phyloP scores from a whole-genome alignment of 2,113 vertebrate species.

The Cariama cristata region DNA sequence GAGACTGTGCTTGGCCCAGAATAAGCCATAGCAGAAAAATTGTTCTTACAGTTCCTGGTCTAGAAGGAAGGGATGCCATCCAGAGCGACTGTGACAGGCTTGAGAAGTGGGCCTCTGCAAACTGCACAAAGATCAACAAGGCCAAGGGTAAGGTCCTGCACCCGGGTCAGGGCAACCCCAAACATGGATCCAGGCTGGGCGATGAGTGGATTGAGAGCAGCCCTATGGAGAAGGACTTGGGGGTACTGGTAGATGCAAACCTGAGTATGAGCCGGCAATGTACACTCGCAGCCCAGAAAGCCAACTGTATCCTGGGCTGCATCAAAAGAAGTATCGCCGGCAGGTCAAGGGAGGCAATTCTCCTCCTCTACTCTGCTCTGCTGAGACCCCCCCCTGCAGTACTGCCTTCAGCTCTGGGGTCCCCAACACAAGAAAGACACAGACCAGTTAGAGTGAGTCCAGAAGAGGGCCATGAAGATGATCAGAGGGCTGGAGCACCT shows the following conservation, averaged over 20 bases:
- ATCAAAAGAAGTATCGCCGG: background rate
- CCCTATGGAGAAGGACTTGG: background rate
- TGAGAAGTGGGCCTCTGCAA: fast-evolving
- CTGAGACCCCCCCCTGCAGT: background rate
- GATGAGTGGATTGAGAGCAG: background rate
- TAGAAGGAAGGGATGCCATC: background rate
- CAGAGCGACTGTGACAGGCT: background rate
- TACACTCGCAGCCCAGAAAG: fast-evolving
- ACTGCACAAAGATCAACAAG: background rate
- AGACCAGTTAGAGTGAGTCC: fast-evolving
- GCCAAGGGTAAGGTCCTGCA: background rate
- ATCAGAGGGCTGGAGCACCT: background rate
- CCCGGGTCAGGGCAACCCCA: background rate
- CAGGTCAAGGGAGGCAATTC: background rate
- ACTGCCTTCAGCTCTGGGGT: background rate
- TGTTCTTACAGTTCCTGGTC: background rate
- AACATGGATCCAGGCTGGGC: background rate
- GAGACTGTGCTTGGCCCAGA: background rate
- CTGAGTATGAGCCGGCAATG: background rate
- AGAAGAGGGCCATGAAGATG: background rate
- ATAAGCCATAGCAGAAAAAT: fast-evolving
- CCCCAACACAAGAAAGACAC: background rate
- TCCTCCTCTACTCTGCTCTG: background rate
- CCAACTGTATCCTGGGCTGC: background rate
- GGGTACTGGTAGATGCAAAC: background rate